A percentile compares a stretch with the other conserved stretches of the same genome.
These are phyloP conservation scores for Sturmia bella DNA, from an alignment of 2,888 invertebrate species.

Conservation along the genomic window DNA sequence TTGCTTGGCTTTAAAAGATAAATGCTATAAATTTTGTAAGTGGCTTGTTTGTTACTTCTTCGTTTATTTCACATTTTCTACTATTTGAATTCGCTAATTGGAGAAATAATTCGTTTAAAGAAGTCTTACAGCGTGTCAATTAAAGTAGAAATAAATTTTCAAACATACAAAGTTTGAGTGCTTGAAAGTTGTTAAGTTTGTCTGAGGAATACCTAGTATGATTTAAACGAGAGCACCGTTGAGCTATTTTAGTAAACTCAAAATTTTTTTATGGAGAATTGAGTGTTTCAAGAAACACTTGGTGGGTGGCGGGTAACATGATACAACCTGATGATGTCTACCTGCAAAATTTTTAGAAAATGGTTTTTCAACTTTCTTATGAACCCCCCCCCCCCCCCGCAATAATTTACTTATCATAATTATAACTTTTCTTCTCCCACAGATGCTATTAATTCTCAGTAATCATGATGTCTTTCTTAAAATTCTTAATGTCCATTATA, in stretches of 20 bases:
- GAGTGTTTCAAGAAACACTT: no score
- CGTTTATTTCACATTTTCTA: conserved; percentile 10
- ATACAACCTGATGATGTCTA: no score
- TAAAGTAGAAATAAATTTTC: neutral
- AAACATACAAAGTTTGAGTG: no score
- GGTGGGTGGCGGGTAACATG: no score
- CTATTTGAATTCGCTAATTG: conserved; percentile 52
- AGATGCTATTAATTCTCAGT: conserved; percentile 50
- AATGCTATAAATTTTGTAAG: conserved; percentile 42
- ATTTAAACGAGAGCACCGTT: no score
- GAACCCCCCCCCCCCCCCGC: no score
- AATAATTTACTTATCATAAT: conserved; percentile 18
- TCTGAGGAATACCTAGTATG: no score
- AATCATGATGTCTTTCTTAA: conserved; percentile 37
- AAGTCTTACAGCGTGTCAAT: conserved; percentile 25
- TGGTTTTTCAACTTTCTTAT: no score
- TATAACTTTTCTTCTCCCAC: conserved; percentile 12
- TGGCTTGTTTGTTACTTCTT: conserved; percentile 32
- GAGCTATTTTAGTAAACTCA: no score
- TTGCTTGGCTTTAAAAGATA: conserved; percentile 28
- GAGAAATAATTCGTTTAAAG: conserved; percentile 42
- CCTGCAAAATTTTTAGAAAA: no score
- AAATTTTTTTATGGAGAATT: no score
- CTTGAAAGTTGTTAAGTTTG: no score
- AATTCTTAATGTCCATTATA: conserved; percentile 43